phyloP scores from a whole-genome alignment of 2,797 vertebrate genomes.

The Sandelia bainsii region DNA sequence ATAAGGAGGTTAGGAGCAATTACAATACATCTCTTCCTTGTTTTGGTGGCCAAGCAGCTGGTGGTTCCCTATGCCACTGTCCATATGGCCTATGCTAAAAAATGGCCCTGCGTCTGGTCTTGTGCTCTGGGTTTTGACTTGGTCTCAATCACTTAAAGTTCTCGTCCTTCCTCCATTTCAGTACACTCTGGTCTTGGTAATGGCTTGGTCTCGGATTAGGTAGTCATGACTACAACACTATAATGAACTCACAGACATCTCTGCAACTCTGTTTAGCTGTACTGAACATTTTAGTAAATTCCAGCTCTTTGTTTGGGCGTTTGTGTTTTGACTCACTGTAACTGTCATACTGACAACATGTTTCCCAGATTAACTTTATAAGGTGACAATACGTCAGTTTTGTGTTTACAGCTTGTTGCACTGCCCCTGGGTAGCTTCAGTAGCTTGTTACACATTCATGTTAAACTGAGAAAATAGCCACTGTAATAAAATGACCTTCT shows the following conservation, averaged over 20 bases:
- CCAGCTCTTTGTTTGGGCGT: background rate
- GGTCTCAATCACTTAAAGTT: no score
- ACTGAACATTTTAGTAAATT: background rate
- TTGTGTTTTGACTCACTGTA: background rate
- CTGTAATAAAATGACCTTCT: slow-evolving; percentile 8
- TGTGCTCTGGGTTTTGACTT: no score
- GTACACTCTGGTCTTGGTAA: no score
- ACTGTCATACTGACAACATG: background rate
- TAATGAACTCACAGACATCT: background rate
- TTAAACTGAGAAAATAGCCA: slow-evolving; percentile 16
- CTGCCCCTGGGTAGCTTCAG: background rate
- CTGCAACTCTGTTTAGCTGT: background rate
- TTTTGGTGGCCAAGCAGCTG: no score
- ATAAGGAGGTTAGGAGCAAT: no score
- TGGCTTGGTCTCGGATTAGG: no score
- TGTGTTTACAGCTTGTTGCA: background rate
- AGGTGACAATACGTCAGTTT: background rate
- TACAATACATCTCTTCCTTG: no score
- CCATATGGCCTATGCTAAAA: no score
- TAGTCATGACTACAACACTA: no score
- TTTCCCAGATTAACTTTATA: background rate
- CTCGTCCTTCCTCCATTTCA: no score
- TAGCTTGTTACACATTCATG: background rate
- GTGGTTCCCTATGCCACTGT: no score
- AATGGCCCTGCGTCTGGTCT: no score